Conservation (phyloP, 2,113 vertebrate species). For the human region DNA sequence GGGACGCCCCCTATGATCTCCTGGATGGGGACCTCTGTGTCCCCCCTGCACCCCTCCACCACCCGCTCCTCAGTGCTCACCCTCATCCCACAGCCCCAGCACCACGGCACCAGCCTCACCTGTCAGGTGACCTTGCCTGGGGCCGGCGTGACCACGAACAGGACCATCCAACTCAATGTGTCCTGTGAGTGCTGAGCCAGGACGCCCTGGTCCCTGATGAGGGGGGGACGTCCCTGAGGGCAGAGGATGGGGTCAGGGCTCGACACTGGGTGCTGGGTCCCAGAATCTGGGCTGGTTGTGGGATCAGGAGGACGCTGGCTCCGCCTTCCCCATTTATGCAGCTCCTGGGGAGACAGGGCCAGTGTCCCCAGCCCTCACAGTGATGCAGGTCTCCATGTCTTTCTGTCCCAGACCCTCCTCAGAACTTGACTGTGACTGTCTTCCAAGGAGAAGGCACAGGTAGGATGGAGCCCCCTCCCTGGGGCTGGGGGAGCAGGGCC, state of each 20-base stretch:
- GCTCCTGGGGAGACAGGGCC: not conserved
- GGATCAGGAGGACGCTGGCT: not conserved
- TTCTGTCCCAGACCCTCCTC: slow-evolving; percentile 15
- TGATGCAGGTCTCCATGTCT: not conserved
- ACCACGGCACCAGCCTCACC: slow-evolving; percentile 11
- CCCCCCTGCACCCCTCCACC: fast-evolving
- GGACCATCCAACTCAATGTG: not conserved
- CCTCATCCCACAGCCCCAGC: not conserved
- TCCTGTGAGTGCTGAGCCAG: not conserved
- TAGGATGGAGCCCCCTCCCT: not conserved
- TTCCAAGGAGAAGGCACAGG: not conserved
- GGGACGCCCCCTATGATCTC: not conserved
- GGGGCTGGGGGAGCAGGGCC: not conserved
- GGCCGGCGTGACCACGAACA: not conserved
- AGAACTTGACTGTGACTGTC: not conserved
- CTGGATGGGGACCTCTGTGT: not conserved
- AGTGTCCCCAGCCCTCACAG: not conserved
- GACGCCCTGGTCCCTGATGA: not conserved
- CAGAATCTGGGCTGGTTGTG: not conserved
- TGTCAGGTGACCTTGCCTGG: slow-evolving; percentile 46
- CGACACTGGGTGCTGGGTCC: not conserved
- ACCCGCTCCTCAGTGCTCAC: not conserved
- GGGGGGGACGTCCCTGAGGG: too few relatives aligned
- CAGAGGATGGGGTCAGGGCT: not conserved
- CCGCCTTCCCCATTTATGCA: not conserved